Base-by-base conservation (phyloP, 2,113 vertebrate genomes). In the Prolemur simus region DNA sequence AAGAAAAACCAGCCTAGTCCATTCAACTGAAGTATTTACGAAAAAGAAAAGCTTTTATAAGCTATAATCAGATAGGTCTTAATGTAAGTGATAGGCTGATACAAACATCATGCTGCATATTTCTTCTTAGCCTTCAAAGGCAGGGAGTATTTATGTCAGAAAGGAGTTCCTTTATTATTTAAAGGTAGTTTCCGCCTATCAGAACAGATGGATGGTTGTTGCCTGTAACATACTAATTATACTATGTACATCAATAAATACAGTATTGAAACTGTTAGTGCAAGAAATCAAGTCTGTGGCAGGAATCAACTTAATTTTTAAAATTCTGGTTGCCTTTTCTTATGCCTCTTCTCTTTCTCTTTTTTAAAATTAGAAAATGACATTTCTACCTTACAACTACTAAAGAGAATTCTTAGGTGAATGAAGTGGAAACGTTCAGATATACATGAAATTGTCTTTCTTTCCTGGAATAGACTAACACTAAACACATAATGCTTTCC, bases 401-500 rank as follows among this genome's bases (percentile, higher is more conserved):
- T 63, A 52, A 49, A 74, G n/a, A 92, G 85, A 91, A 96, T 77
- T 66, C 83, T 74, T 56, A 80, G 74, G 34, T 0, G 87, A 86
- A 71, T 69, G 45, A 86, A 95, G 45, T 77, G 17, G 34, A 77
- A 83, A 42, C 77, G 85, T 92, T 97, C 66, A 96, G 34, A 80
- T 3, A 8, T 42, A 86, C 0, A 5, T 0, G 52, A 96, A 94
- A 94, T 54, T 73, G 49, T 18, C 12, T 96, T 96, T 97, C 97
- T 96, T 92, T 94, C 58, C 84, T n/a, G 82, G 96, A 93, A 74
- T 69, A 87, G 77, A 97, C 81, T 80, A 92, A 95, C 82, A 82
- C 21, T 49, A 11, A 95, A 91, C 91, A 96, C 94, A 21, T 8
- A n/a, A 29, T 4, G 0, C 6, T 54, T 6, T 94, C 4, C 6